Base-by-base conservation (phyloP, 2,113 vertebrate genomes). In the Pyrgilauda ruficollis region DNA sequence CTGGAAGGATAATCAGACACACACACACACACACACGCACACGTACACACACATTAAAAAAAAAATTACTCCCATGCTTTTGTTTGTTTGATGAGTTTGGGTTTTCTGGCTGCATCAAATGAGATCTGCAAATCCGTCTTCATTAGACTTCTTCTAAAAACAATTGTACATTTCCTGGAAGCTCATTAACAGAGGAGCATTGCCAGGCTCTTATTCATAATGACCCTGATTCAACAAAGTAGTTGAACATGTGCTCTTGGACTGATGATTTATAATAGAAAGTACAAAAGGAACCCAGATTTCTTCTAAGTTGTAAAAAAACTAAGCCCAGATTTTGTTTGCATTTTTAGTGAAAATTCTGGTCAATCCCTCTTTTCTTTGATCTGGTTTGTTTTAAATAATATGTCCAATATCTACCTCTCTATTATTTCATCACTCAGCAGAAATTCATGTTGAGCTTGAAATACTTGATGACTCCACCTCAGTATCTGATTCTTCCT, bases 121-220 rank as follows among this genome's bases (percentile, higher is more conserved):
- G 96, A 96, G 95, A 96, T 93, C 53, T 94, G 96, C 93, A 96
- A 98, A 98, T 98, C 95, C 67, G 15, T 98, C 98, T 98, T 98
- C 97, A 97, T 98, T 98, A 98, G 86, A 70, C 82, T 95, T 92
- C 94, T 96, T 97, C 77, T 97, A 96, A 97, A 97, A 96, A 97
- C 80, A 94, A 95, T 78, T 90, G 94, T 93, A 93, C 90, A 81
- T 97, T 98, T 98, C 97, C 96, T 91, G 93, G 92, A 97, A 95
- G 92, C 94, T 98, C 96, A 97, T 98, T 98, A 97, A 96, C 84
- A 92, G 90, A 78, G 70, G 56, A 97, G 88, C 86, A 92, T 92
- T 96, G 95, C 92, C 91, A 97, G 96, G 90, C 90, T 94, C 94
- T 93, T 92, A 89, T 78, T 98, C 96, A 94, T 96, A 95, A 97